These are phyloP conservation scores for Phymatocera aterrima DNA, from an alignment of 2,888 invertebrate species.

Conservation along the genomic window DNA sequence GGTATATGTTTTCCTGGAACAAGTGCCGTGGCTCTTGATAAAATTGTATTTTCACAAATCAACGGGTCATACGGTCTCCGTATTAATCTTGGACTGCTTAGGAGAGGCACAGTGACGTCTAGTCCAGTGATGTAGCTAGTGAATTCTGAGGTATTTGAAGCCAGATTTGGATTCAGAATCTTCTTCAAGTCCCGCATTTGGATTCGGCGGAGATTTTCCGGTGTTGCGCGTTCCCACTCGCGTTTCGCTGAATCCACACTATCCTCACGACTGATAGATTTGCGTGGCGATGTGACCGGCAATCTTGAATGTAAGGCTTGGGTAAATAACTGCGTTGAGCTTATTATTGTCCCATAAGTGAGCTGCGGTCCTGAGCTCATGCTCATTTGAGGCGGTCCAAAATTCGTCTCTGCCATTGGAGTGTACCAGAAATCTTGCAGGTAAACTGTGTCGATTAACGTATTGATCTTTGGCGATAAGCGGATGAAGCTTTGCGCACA, in stretches of 20 bases:
- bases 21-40: slow-evolving; percentile 69
- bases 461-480: slow-evolving; percentile 69
- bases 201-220: slow-evolving; percentile 66
- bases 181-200: slow-evolving; percentile 68
- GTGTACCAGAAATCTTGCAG: slow-evolving; percentile 72
- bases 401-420: slow-evolving; percentile 72
- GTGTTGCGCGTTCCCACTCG: slow-evolving; percentile 71
- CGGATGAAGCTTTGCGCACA: slow-evolving; percentile 70
- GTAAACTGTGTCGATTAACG: slow-evolving; percentile 70
- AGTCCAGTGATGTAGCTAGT: slow-evolving; percentile 65
- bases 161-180: slow-evolving; percentile 61
- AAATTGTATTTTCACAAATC: slow-evolving; percentile 72
- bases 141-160: slow-evolving; percentile 49
- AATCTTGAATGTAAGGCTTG: slow-evolving; percentile 68
- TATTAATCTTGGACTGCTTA: slow-evolving; percentile 69
- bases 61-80: slow-evolving; percentile 71
- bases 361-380: slow-evolving; percentile 69
- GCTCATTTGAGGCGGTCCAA: slow-evolving; percentile 72
- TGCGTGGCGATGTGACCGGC: slow-evolving; percentile 21
- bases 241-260: slow-evolving; percentile 68
- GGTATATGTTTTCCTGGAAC: slow-evolving; percentile 53
- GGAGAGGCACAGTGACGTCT: slow-evolving; percentile 65
- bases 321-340: slow-evolving; percentile 71
- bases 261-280: slow-evolving; percentile 53
- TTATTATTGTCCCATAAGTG: slow-evolving; percentile 71